phyloP scores from a whole-genome alignment of 2,888 invertebrate genomes.

The Trichogramma evanescens region DNA sequence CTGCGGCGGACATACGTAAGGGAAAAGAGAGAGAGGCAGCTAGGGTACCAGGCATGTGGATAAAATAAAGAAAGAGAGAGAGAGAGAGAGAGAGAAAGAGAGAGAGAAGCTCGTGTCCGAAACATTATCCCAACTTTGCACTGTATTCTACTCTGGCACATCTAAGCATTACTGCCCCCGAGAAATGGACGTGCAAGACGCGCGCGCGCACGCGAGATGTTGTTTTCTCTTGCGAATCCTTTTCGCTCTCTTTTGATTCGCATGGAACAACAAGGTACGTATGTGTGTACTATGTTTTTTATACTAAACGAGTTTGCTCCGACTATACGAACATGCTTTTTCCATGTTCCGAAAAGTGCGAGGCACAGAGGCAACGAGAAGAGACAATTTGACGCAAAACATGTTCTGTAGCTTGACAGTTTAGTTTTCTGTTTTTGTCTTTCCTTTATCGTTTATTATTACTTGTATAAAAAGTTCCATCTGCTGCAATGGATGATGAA shows the following conservation, averaged over 20 bases:
- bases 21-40: constrained; percentile 32
- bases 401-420: constrained; percentile 1
- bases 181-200: constrained; percentile 15
- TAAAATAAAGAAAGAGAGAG: constrained; percentile 13
- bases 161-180: background rate
- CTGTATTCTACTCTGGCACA: constrained; percentile 10
- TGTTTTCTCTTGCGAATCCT: background rate
- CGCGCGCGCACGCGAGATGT: background rate
- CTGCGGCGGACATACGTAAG: constrained; percentile 73
- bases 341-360: background rate
- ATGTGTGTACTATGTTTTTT: background rate
- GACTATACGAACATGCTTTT: too few species aligned
- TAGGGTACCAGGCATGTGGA: constrained; percentile 22
- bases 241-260: background rate
- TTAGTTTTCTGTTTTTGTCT: background rate
- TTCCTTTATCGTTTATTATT: background rate
- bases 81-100: constrained; percentile 10
- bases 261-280: background rate
- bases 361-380: background rate
- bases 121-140: constrained; percentile 46
- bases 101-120: constrained; percentile 43
- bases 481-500: too few species aligned
- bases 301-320: background rate
- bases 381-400: constrained; percentile 15
- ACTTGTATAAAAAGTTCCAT: background rate